Base-by-base conservation (phyloP, 2,797 vertebrate genomes). In the Crenichthys baileyi region DNA sequence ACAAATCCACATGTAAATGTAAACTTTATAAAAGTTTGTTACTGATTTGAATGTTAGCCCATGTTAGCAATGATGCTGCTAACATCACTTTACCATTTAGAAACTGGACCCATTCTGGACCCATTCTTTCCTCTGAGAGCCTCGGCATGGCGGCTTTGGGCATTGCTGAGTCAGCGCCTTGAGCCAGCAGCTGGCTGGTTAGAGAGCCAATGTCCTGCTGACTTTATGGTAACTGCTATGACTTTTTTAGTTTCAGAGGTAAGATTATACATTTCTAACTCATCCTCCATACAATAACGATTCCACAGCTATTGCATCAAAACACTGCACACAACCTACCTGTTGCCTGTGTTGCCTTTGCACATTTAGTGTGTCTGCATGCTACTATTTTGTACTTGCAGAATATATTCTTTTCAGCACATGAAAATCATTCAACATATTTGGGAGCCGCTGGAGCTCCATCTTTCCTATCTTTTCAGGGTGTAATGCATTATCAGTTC, bases 401-500 rank as follows among this genome's bases (percentile, higher is more conserved):
- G 24, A 46, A 44, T n/a, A 44, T 46, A n/a, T 68, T 68, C 6
- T 70, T 70, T 44, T 46, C 24, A 46, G 67, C 39, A 44, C 24
- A 70, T 70, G 67, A 26, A 70, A 70, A 70, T 41, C 46, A 46
- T 70, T 46, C 22, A 70, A 70, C 24, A n/a, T 46, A 24, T 70
- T 46, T 41, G 44, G 41, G 41, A 70, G 67, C 39, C 24, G 1
- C 67, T 70, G 41, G 67, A 46, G 67, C 41, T 70, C 67, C 22
- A 70, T 46, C 67, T n/a, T 46, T 46, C 24, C n/a, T 41, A 46
- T 68, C 41, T n/a, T 68, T 68, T 11, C 41, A 44, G 67, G 24
- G 67, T 70, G 41, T 70, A 70, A 46, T 70, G 67, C 67, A 70
- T 70, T 41, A 70, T 70, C 44, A 70, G 67, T 41, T 70, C 67